Evolutionary conservation across 1,140 invertebrate genomes (phyloP).

Genomic region (Polypedilum pembai): DNA sequence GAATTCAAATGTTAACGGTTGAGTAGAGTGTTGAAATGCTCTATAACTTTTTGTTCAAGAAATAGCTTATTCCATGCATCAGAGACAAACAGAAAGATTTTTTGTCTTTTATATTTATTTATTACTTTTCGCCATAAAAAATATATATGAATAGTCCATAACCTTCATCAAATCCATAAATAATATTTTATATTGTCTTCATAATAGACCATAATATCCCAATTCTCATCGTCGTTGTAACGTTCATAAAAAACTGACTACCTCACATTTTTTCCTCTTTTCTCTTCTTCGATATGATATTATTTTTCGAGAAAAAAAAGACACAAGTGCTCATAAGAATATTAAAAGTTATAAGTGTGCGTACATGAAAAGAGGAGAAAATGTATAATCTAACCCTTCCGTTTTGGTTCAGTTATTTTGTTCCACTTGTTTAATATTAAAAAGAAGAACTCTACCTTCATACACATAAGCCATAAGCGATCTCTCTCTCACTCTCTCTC

Average conservation of each 20-base stretch:
- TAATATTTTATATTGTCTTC: constrained; percentile 25
- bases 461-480: constrained; percentile 21
- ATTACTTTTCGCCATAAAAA: too few relatives aligned
- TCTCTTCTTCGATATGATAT: too few relatives aligned
- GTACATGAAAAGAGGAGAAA: constrained; percentile 12
- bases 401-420: constrained; percentile 28
- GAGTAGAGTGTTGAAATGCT: too few relatives aligned
- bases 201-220: constrained; percentile 5
- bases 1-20: too few relatives aligned
- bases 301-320: too few relatives aligned
- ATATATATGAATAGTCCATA: constrained; percentile 29
- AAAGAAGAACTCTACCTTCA: constrained; percentile 15
- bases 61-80: too few relatives aligned
- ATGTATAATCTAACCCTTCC: constrained; percentile 24
- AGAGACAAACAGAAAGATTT: too few relatives aligned
- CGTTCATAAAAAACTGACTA: too few relatives aligned
- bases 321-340: too few relatives aligned
- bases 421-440: constrained; percentile 28
- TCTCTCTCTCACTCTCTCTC: not conserved
- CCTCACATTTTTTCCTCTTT: too few relatives aligned
- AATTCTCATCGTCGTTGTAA: not conserved
- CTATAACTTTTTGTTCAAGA: too few relatives aligned
- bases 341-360: constrained; percentile 9
- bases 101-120: too few relatives aligned
- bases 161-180: not conserved